Evolutionary conservation across 2,888 invertebrate genomes (phyloP).

Genomic region (Drosophila sordidula): DNA sequence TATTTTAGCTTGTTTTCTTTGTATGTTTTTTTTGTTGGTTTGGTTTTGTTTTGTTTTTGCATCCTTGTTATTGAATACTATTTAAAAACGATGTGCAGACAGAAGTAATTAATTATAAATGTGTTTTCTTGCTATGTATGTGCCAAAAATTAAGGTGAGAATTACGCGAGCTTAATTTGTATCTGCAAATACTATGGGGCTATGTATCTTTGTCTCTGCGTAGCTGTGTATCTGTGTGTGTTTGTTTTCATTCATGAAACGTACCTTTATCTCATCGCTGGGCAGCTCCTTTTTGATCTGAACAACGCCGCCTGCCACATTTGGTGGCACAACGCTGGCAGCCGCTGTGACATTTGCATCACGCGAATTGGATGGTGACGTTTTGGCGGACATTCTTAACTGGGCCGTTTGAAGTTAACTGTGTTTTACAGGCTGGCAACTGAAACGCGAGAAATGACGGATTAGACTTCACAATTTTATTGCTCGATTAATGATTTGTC

Average conservation of each 20-base stretch:
- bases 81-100: slow-evolving; percentile 55
- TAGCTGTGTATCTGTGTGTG: not conserved
- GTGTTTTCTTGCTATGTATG: slow-evolving; percentile 14
- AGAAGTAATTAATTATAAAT: slow-evolving; percentile 62
- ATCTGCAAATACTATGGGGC: not conserved
- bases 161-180: slow-evolving; percentile 18
- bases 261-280: slow-evolving; percentile 92
- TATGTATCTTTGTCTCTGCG: not conserved
- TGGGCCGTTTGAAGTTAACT: slow-evolving; percentile 24
- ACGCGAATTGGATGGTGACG: slow-evolving; percentile 83
- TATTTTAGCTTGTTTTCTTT: slow-evolving; percentile 9
- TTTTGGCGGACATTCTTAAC: slow-evolving; percentile 86
- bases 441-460: slow-evolving; percentile 33
- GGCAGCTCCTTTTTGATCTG: slow-evolving; percentile 89
- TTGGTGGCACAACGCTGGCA: slow-evolving; percentile 41
- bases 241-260: slow-evolving; percentile 61
- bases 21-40: slow-evolving; percentile 2
- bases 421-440: slow-evolving; percentile 34
- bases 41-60: slow-evolving; percentile 32
- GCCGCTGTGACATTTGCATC: slow-evolving; percentile 58
- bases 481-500: not conserved
- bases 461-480: slow-evolving; percentile 4
- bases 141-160: slow-evolving; percentile 45
- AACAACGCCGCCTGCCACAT: slow-evolving; percentile 63
- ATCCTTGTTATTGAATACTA: slow-evolving; percentile 69